Evolutionary conservation across 1,140 invertebrate species (phyloP).

Genomic region (Drosophila kikkawai): DNA sequence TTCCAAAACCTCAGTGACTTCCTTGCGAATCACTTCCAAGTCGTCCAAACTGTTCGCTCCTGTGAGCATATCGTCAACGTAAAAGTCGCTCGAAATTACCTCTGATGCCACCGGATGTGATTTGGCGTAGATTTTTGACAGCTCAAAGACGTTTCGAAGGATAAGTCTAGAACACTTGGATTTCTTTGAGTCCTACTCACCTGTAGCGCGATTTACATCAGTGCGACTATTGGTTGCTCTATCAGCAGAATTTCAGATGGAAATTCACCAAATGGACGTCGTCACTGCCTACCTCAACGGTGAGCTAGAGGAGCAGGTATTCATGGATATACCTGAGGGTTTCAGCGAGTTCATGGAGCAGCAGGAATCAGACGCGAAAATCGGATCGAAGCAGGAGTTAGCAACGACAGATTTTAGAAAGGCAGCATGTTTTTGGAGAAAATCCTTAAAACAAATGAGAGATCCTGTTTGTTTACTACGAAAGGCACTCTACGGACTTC

Average conservation of each 20-base stretch:
- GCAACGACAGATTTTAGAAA: not conserved
- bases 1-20: not conserved
- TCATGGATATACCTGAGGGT: slow-evolving; percentile 16
- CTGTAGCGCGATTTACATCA: slow-evolving; percentile 15
- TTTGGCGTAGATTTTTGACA: not conserved
- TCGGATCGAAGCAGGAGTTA: not conserved
- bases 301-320: slow-evolving; percentile 19
- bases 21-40: not conserved
- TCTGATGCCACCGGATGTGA: not conserved
- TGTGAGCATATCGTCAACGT: not conserved
- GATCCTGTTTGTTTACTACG: too few relatives aligned
- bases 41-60: not conserved
- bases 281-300: slow-evolving; percentile 29
- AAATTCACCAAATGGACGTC: slow-evolving; percentile 36
- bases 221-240: slow-evolving; percentile 12
- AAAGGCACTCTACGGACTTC: too few relatives aligned
- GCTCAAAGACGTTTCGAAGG: not conserved
- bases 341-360: slow-evolving; percentile 9
- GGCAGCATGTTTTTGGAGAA: not conserved
- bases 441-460: too few relatives aligned
- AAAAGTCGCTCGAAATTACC: not conserved
- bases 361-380: not conserved
- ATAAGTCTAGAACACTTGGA: slow-evolving; percentile 2
- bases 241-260: slow-evolving; percentile 8
- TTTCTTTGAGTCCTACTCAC: too few relatives aligned